Base-by-base conservation (phyloP, 2,888 invertebrate species). In the Sesamia inferens region DNA sequence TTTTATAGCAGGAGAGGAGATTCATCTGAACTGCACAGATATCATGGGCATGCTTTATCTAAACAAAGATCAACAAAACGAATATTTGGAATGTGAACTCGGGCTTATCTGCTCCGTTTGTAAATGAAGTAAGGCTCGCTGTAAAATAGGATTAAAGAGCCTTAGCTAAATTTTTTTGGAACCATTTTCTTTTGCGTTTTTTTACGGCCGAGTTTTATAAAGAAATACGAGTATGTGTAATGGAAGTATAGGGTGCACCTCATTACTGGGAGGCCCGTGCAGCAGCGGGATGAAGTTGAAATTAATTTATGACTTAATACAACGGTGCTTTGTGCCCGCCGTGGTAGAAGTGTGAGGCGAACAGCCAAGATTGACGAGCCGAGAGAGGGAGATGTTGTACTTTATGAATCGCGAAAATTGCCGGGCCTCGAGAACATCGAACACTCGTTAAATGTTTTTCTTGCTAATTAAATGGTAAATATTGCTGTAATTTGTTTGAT, bases 221-320 rank as follows among this genome's bases (percentile, higher is more conserved):
- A 85, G 78, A 83, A 86, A 91, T 92, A 31, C 31, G 31, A 31
- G 31, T 31, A 90, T 92, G 90, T 91, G 90, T 88, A 89, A 91
- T 89, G 89, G 88, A 83, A 85, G 81, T 86, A 79, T n/a, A 79
- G 79, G 79, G 87, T 88, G 90, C 88, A 90, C 87, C 90, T 93
- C 91, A 91, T 93, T 93, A 91, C 88, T 78, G 88, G 82, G 83
- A 77, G 80, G 73, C 75, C 75, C 78, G 80, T 76, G 78, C 44
- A 11, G 44, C 44, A 11, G 66, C 48, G 70, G 86, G 88, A 85
- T 87, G 87, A 87, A 91, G 90, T 88, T 85, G 88, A 91, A 93
- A 94, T 94, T 93, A 94, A 94, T 94, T 93, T 93, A 93, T 90
- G 91, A 90, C 90, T 91, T 92, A 92, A 94, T 93, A 92, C 90